Base-by-base conservation (phyloP, 1,140 invertebrate species). In the Sinonovacula constricta region DNA sequence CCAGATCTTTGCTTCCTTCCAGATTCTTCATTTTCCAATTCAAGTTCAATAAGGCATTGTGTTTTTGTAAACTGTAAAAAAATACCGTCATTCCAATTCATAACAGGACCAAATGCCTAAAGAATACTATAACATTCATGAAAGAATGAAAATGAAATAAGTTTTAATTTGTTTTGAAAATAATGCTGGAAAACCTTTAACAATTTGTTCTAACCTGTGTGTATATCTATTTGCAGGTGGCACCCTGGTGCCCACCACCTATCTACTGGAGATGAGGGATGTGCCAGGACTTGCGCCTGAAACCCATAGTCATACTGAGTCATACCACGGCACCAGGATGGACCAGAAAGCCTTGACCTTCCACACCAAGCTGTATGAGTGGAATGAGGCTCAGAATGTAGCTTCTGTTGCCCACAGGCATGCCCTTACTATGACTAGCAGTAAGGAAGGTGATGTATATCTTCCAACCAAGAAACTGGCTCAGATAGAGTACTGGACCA, bases 331-430 rank as follows among this genome's bases (percentile, higher is more conserved):
- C 14, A 34, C 71, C 15, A 65, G 31, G 24, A 77, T 77, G 74
- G 49, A 77, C 36, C 51, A 67, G 36, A 69, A 77, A 36, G 36
- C 74, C 28, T 56, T 77, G 7, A 53, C 53, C 26, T 69, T 68
- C 26, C 74, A 77, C 39, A 69, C 74, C 22, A 34, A 68, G 33
- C 74, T 77, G 7, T 65, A 77, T 15, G 74, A 77, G 14, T 77
- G 74, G 74, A 68, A 33, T 51, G 74, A 77, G 54, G 33, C 66
- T 26, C 74, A 77, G 30, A 60, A 34, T 30, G 54, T 60, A 7
- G 54, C 67, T n/a, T 15, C 51, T n/a, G 14, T 56, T 22, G 45
- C 60, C n/a, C 45, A 3, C 4, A 54, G 49, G 39, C 60, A 75
- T 15, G 22, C 62, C 24, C 39, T 39, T 0, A n/a, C 57, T 15